Evolutionary conservation across 2,888 invertebrate genomes (phyloP).

Genomic region (Ceramica pisi): DNA sequence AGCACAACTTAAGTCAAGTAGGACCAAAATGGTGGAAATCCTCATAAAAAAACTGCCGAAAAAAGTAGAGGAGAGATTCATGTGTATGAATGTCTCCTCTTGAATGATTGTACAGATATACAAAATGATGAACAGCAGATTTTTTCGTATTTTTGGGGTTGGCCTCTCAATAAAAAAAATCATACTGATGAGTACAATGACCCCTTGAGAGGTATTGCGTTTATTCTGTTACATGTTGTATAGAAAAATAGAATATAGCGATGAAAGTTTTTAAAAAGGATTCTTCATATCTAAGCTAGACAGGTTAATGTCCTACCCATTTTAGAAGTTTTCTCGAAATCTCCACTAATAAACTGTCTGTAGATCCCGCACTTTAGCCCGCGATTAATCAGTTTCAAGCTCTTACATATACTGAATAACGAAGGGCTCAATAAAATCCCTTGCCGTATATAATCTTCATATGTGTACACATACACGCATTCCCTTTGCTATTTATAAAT

Average conservation of each 20-base stretch:
- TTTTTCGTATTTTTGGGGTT: too few species aligned
- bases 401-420: conserved; percentile 72
- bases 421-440: conserved; percentile 80
- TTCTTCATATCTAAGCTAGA: conserved; percentile 4
- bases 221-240: too few species aligned
- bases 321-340: conserved; percentile 37
- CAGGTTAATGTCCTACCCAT: conserved; percentile 22
- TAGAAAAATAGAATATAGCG: too few species aligned
- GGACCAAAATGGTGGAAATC: too few species aligned
- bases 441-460: conserved; percentile 74
- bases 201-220: too few species aligned
- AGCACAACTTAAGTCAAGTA: too few species aligned
- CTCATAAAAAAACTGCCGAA: too few species aligned
- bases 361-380: conserved; percentile 63
- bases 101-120: background rate
- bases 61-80: too few species aligned
- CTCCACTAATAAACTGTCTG: conserved; percentile 30
- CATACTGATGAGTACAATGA: too few species aligned
- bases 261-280: background rate
- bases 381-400: conserved; percentile 76
- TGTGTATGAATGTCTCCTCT: background rate
- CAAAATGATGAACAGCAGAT: too few species aligned
- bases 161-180: too few species aligned
- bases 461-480: conserved; percentile 72
- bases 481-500: conserved; percentile 85